Base-by-base conservation (phyloP, 2,113 vertebrate species). In the Percina caprodes region DNA sequence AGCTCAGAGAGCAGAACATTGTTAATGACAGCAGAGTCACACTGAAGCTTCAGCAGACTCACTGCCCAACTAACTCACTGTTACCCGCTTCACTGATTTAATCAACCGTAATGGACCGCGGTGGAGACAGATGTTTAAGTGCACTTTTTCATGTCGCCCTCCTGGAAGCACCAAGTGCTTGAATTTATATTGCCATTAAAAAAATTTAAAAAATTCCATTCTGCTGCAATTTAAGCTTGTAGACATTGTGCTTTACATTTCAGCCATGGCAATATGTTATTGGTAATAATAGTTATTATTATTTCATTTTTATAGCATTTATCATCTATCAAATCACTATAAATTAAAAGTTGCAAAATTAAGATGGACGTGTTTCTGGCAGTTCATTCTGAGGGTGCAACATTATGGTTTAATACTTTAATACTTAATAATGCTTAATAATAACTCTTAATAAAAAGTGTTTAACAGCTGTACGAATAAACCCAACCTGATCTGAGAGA, bases 1-100 rank as follows among this genome's bases (percentile, higher is more conserved):
- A 66, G 72, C 77, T 30, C 23, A 56, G 24, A 55, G 75, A 52
- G 77, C 72, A 72, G 79, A 82, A 54, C 79, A 6, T 49, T 77
- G 35, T 69, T 72, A 75, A 85, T 72, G 76, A 70, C 56, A n/a
- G 65, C 49, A 24, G 55, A 58, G 42, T 80, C 62, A 35, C 19
- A 58, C 26, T 45, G 60, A 39, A 66, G 42, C 54, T 56, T 80
- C 63, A 70, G 16, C 48, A 39, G 70, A 21, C 58, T 49, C 3
- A 4, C 56, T 14, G 67, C 82, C 69, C 39, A 61, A 62, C 66
- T n/a, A 18, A 15, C 39, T 42, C 39, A 42, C 30, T 46, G 16
- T 46, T 15, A 51, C 30, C 71, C 69, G 11, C 9, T 2, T 35
- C 71, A 61, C 24, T 26, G 49, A 74, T 26, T n/a, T 39, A 39